A percentile compares a stretch with the other conserved stretches of the same genome.
Evolutionary conservation across 2,888 invertebrate genomes (phyloP).

Genomic region (Colostygia pectinataria): DNA sequence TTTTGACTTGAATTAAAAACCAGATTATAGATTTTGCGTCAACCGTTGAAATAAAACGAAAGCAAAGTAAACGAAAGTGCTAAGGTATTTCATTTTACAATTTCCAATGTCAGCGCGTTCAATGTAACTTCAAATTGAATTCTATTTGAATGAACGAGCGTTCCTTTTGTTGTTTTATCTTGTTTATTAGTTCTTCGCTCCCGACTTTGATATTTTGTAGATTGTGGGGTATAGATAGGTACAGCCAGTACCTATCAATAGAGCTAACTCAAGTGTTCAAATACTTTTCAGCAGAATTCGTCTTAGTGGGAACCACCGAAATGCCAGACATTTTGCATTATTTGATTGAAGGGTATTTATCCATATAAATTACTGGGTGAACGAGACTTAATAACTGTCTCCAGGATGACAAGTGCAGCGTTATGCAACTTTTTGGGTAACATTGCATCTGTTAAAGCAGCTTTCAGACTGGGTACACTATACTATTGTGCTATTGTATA

Average conservation of each 20-base stretch:
- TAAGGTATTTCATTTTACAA: conserved; percentile 12
- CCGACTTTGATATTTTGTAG: neutral
- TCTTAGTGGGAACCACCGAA: too few relatives aligned
- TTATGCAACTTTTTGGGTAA: too few relatives aligned
- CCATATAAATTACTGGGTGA: too few relatives aligned
- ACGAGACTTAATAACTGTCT: too few relatives aligned
- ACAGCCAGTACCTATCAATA: neutral
- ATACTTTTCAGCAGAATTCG: too few relatives aligned
- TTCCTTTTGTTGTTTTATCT: conserved; percentile 22
- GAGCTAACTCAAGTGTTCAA: neutral
- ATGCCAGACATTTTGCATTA: too few relatives aligned
- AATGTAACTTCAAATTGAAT: conserved; percentile 30
- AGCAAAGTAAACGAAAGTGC: conserved; percentile 3
- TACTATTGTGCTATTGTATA: too few relatives aligned
- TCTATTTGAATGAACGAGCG: conserved; percentile 25
- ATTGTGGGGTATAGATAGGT: neutral
- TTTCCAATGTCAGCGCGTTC: conserved; percentile 16
- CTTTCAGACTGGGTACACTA: too few relatives aligned
- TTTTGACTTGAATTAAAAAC: too few relatives aligned
- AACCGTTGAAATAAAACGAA: neutral
- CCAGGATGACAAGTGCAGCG: too few relatives aligned
- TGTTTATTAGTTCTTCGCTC: conserved; percentile 26
- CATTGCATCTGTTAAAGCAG: too few relatives aligned
- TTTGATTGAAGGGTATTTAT: too few relatives aligned
- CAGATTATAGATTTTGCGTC: conserved; percentile 1